Evolutionary conservation across 2,113 vertebrate genomes (phyloP), one percentile per base, ranked within the genome.

Genomic region (Castor canadensis): DNA sequence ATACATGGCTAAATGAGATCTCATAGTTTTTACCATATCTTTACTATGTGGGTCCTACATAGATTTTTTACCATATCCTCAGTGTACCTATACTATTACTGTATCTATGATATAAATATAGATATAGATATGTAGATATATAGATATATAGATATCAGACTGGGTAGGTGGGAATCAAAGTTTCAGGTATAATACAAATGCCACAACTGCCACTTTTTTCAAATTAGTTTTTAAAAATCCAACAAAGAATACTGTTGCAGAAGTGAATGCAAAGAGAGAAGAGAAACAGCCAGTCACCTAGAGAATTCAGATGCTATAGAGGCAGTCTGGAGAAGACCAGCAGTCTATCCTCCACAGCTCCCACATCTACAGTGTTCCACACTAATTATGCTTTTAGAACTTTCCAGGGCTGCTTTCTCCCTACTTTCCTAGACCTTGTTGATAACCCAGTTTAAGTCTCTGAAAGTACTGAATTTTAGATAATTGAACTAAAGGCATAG

Each of bases 381-480:
- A 30, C 47, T 94, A 84, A 69, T 72, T 67, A 84, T 35, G 5
- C 45, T 90, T 73, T 83, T 43, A 60, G 58, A 96, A 89, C 56
- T 75, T 92, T 89, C 64, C 56, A 71, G 19, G 15, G 26, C 79
- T 81, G 30, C 16, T 49, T 43, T 11, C 10, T 6, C 52, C 11
- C 35, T 67, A 6, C n/a, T 84, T 56, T 26, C 72, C 72, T 75
- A 84, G 47, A 11, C 54, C 49, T 75, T 87, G 6, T 28, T 89
- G 56, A 17, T 90, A 87, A 87, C 10, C 24, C 62, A 79, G 0
- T 71, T 93, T 54, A 58, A 91, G 62, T 69, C 43, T 94, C 35
- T 82, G 45, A 85, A 94, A 91, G 49, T 79, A 32, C 56, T 94
- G n/a, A 79, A 60, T 56, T 95, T 64, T 77, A 66, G 62, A 32